Conservation (phyloP, 2,113 vertebrate species). For the Zosterops pallidus region DNA sequence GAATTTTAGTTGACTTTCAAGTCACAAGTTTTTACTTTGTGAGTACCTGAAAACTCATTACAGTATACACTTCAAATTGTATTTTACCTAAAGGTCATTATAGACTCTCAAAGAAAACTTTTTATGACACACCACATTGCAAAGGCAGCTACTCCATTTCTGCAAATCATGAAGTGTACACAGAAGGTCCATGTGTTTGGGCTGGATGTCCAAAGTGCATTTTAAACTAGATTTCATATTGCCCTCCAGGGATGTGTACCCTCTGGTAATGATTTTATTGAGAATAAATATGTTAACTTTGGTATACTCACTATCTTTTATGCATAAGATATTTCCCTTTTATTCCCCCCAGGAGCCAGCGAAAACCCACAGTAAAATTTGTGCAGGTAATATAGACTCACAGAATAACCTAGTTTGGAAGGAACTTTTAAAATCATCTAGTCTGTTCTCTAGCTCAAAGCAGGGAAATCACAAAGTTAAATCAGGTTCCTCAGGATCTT, state of each 20-base stretch:
- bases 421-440: neutral
- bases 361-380: neutral
- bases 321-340: neutral
- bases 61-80: neutral
- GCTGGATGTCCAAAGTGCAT: neutral
- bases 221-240: neutral
- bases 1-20: neutral
- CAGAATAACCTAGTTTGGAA: neutral
- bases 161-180: neutral
- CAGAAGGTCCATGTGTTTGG: neutral
- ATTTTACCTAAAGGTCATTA: neutral
- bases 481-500: neutral
- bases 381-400: neutral
- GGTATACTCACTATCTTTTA: neutral
- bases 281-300: neutral
- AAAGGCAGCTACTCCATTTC: neutral
- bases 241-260: neutral
- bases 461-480: neutral
- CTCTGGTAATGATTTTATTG: neutral
- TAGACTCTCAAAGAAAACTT: neutral
- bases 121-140: neutral
- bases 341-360: neutral
- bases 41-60: neutral
- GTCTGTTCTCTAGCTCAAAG: neutral
- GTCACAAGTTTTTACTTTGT: neutral